phyloP scores from a whole-genome alignment of 2,113 vertebrate genomes.

The Gasterosteus nipponicus region DNA sequence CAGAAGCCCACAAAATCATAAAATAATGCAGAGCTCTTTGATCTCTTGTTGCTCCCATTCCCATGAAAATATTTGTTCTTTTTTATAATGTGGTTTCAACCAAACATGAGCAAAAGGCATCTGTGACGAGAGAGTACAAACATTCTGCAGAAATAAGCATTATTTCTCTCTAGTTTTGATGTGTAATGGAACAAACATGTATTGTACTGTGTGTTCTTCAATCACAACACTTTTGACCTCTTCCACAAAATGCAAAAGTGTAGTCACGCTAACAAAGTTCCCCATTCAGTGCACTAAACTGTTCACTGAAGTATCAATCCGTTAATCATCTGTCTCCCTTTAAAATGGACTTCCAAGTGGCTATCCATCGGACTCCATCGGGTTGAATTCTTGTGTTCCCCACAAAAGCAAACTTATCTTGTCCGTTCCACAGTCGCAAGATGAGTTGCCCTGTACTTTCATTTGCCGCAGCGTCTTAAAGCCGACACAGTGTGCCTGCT shows the following conservation, averaged over 20 bases:
- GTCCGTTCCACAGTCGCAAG: slow-evolving; percentile 36
- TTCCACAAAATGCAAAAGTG: not conserved
- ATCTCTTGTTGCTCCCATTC: slow-evolving; percentile 24
- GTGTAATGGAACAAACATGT: not conserved
- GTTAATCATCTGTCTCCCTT: slow-evolving; percentile 49
- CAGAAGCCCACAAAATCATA: not conserved
- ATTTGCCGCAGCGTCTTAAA: slow-evolving; percentile 56
- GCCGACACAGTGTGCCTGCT: slow-evolving; percentile 48
- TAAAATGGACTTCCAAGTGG: slow-evolving; percentile 43
- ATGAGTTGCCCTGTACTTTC: slow-evolving; percentile 51
- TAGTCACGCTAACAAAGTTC: slow-evolving; percentile 24
- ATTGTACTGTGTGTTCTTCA: not conserved
- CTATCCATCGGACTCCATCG: slow-evolving; percentile 39
- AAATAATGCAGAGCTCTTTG: slow-evolving; percentile 17
- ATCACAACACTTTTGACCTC: not conserved
- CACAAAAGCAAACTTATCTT: slow-evolving; percentile 25
- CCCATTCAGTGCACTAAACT: slow-evolving; percentile 32
- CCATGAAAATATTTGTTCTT: not conserved
- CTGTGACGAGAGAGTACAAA: not conserved
- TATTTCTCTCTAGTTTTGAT: not conserved
- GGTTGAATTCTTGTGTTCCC: slow-evolving; percentile 26
- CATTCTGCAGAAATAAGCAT: not conserved
- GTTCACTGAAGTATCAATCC: slow-evolving; percentile 34
- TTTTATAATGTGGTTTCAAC: not conserved
- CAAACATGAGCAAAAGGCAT: not conserved